Evolutionary conservation across 2,113 vertebrate species (phyloP).

Genomic region (Cyphomyrus plagiostoma): DNA sequence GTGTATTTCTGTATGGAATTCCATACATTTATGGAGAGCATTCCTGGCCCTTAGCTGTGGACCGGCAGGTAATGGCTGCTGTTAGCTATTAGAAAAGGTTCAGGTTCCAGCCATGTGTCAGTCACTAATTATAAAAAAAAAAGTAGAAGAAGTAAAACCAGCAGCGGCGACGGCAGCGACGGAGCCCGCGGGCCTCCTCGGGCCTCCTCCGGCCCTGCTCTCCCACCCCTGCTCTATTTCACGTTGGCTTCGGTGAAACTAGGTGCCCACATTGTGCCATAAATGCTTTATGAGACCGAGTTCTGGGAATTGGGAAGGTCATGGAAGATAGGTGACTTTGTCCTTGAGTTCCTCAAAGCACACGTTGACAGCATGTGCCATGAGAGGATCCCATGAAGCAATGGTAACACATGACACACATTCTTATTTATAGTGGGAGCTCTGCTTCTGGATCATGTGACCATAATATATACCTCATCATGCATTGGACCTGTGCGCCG

Average conservation of each 20-base stretch:
- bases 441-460: background rate
- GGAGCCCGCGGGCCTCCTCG: background rate
- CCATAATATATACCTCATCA: background rate
- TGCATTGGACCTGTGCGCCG: background rate
- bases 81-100: background rate
- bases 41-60: background rate
- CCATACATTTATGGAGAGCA: background rate
- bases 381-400: background rate
- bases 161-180: background rate
- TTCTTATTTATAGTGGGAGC: background rate
- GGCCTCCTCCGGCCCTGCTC: background rate
- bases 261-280: conserved; percentile 4
- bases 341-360: background rate
- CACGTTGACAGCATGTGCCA: background rate
- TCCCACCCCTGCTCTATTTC: background rate
- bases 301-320: conserved; percentile 2
- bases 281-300: conserved; percentile 8
- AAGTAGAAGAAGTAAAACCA: background rate
- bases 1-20: background rate
- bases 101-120: background rate
- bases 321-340: background rate
- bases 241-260: background rate
- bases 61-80: background rate
- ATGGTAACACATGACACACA: background rate
- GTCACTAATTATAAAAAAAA: background rate